phyloP scores from a whole-genome alignment of 2,888 invertebrate species.

The Synergus itoensis region DNA sequence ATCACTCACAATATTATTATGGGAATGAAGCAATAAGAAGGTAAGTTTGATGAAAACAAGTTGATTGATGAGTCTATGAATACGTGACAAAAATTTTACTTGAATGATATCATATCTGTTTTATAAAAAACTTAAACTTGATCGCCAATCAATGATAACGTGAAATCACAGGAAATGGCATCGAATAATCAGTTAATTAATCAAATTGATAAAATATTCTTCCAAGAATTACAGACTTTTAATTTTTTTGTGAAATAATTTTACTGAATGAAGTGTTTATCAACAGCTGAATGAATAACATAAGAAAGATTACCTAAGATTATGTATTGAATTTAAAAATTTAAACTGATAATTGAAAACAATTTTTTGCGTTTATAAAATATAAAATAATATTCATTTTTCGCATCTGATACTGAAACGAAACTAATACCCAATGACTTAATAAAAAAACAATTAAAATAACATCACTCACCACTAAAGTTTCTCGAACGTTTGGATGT shows the following conservation, averaged over 20 bases:
- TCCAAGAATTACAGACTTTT: too few relatives aligned
- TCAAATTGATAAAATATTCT: too few relatives aligned
- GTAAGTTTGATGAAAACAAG: neutral
- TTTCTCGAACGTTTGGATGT: slow-evolving; percentile 70
- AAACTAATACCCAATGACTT: neutral
- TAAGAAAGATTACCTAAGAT: too few relatives aligned
- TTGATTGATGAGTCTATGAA: neutral
- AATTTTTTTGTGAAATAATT: too few relatives aligned
- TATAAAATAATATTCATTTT: neutral
- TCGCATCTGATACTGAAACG: neutral
- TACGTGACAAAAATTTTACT: neutral
- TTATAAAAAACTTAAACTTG: neutral
- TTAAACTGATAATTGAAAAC: too few relatives aligned
- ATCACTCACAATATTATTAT: neutral
- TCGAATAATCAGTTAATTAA: neutral
- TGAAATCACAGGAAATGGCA: neutral
- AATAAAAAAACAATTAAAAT: slow-evolving; percentile 2
- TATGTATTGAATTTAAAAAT: too few relatives aligned
- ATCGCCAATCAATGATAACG: neutral
- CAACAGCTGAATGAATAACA: too few relatives aligned
- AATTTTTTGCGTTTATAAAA: neutral
- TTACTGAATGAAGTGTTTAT: too few relatives aligned
- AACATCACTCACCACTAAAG: slow-evolving; percentile 65
- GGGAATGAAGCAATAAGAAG: neutral
- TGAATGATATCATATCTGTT: neutral